These are phyloP conservation scores for Oscheius sp. DNA, from an alignment of 1,140 invertebrate genomes.

Conservation along the genomic window DNA sequence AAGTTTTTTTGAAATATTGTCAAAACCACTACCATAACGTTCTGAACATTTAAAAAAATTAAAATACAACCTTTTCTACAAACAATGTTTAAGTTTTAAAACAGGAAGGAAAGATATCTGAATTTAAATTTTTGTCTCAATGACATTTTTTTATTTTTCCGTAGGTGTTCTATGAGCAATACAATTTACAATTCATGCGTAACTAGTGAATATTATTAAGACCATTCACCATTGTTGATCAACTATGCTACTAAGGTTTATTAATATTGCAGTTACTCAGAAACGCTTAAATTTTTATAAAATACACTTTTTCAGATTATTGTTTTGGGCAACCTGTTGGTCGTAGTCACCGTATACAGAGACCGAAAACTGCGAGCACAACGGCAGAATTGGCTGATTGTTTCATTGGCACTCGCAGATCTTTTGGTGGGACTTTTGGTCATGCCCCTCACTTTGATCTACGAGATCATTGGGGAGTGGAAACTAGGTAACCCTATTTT, in stretches of 20 bases:
- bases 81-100: no score
- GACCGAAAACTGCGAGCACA: constrained; percentile 56
- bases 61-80: no score
- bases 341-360: constrained; percentile 57
- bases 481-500: constrained; percentile 63
- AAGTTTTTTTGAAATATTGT: neutral
- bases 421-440: constrained; percentile 69
- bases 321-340: constrained; percentile 55
- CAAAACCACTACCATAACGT: neutral
- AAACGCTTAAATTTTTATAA: neutral
- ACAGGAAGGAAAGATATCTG: no score
- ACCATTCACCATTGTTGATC: no score
- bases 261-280: neutral
- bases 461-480: constrained; percentile 69
- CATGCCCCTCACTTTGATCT: constrained; percentile 70
- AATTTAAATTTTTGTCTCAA: no score
- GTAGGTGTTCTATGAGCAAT: no score
- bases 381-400: constrained; percentile 69
- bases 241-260: neutral
- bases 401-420: constrained; percentile 70
- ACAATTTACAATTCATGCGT: neutral
- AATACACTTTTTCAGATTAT: constrained; percentile 46
- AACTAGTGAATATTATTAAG: no score
- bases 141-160: no score
- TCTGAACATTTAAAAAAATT: no score